phyloP scores from a whole-genome alignment of 1,140 invertebrate species.

The Drosophila punjabiensis region DNA sequence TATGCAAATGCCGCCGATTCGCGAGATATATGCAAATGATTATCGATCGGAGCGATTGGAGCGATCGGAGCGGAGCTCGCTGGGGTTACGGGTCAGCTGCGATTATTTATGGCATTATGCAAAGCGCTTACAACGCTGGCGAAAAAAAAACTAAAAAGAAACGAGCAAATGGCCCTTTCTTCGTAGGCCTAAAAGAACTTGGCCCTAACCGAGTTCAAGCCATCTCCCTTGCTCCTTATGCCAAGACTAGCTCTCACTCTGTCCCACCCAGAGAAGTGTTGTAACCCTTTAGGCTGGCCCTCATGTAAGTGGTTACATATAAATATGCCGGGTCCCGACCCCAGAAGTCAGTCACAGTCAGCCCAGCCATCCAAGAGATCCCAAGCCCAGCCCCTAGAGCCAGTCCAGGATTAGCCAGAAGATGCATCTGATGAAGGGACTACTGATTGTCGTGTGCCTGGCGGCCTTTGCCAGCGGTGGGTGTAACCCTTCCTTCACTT shows the following conservation, averaged over 20 bases:
- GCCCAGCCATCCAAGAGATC: constrained; percentile 56
- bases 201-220: background rate
- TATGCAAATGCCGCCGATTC: constrained; percentile 63
- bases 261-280: background rate
- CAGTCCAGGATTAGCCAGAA: constrained; percentile 14
- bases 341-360: constrained; percentile 69
- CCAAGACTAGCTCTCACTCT: background rate
- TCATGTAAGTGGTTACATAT: constrained; percentile 55
- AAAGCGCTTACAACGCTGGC: constrained; percentile 56
- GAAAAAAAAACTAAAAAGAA: background rate
- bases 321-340: constrained; percentile 59
- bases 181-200: constrained; percentile 1
- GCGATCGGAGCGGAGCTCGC: background rate
- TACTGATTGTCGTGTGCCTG: constrained; percentile 65
- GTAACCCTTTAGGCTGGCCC: background rate
- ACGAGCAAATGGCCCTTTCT: constrained; percentile 25
- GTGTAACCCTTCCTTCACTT: background rate
- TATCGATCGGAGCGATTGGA: constrained; percentile 41
- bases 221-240: background rate
- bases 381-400: background rate
- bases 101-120: constrained; percentile 78
- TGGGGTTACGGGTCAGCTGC: constrained; percentile 57
- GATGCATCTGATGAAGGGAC: constrained; percentile 64
- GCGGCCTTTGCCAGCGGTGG: constrained; percentile 58
- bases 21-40: constrained; percentile 46